Evolutionary conservation across 2,113 vertebrate species (phyloP).

Genomic region (Numenius arquata): DNA sequence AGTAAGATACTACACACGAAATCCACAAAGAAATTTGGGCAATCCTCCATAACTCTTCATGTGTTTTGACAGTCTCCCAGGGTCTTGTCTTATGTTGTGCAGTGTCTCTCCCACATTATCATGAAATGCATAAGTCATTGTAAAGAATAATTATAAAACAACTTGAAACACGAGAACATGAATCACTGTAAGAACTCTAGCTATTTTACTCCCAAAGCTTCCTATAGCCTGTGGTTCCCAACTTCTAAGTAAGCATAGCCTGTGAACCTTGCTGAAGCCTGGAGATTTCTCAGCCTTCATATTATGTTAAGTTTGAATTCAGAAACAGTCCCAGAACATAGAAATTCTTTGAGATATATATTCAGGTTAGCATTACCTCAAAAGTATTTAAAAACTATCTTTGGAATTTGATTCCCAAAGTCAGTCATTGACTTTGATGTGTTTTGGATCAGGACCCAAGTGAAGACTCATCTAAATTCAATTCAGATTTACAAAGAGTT

Average conservation of each 20-base stretch:
- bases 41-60: neutral
- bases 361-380: neutral
- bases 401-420: neutral
- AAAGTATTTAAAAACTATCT: neutral
- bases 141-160: neutral
- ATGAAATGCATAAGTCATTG: neutral
- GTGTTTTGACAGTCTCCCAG: neutral
- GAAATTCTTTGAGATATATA: neutral
- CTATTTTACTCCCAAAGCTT: neutral
- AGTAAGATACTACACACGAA: neutral
- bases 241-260: neutral
- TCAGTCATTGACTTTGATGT: neutral
- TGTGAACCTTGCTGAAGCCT: neutral
- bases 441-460: neutral
- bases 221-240: neutral
- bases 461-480: neutral
- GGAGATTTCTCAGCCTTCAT: neutral
- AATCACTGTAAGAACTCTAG: neutral
- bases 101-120: neutral
- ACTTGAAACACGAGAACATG: neutral
- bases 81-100: neutral
- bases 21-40: neutral
- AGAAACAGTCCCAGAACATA: neutral
- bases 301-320: neutral
- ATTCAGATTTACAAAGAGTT: neutral